Evolutionary conservation across 2,888 invertebrate species (phyloP).

Genomic region (Plagiodera versicolora): DNA sequence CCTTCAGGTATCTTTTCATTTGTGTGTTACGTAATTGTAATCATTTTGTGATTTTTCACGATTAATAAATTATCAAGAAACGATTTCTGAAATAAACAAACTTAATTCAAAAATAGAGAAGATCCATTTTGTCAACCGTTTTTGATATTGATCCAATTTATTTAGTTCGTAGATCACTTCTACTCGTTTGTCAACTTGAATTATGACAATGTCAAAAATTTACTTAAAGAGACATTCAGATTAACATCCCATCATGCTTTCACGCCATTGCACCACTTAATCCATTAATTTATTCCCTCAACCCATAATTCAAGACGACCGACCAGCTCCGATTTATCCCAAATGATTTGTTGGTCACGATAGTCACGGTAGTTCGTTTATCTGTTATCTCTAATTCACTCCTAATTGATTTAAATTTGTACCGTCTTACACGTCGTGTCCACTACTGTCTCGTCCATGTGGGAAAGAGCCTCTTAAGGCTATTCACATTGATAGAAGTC

Average conservation of each 20-base stretch:
- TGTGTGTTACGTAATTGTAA: too few species aligned
- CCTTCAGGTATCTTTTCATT: too few species aligned
- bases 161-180: too few species aligned
- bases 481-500: slow-evolving; percentile 37
- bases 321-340: slow-evolving; percentile 4
- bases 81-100: too few species aligned
- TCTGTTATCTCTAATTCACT: slow-evolving; percentile 28
- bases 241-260: background rate
- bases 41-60: too few species aligned
- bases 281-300: background rate
- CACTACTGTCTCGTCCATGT: background rate
- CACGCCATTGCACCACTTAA: background rate
- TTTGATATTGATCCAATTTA: too few species aligned
- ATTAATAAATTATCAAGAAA: too few species aligned
- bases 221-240: background rate
- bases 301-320: slow-evolving; percentile 5
- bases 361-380: slow-evolving; percentile 32
- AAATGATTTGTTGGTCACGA: slow-evolving; percentile 23
- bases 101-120: too few species aligned
- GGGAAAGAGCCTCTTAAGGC: background rate
- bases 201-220: too few species aligned
- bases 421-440: background rate
- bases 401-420: slow-evolving; percentile 17
- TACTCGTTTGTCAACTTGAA: too few species aligned
- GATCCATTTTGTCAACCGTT: too few species aligned